Evolutionary conservation across 2,888 invertebrate species (phyloP), one percentile per base, ranked within the genome.

Genomic region (Kryphioiulus occultus): DNA sequence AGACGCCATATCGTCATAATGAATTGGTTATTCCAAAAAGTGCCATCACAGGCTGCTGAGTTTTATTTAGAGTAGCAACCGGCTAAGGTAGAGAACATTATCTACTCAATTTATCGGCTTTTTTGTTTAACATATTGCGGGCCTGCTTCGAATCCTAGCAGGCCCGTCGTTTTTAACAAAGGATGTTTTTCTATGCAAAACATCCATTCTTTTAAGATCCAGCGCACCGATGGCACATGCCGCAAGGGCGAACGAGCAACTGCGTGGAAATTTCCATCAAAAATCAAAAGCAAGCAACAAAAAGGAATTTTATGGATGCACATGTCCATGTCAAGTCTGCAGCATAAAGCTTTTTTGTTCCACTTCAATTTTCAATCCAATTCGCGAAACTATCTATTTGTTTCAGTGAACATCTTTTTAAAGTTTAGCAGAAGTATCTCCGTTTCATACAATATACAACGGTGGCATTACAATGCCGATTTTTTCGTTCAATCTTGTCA

Each of bases 321-420:
- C 30, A 44, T 78, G 78, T 78, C 78, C 30, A 44, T 78, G 78
- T 78, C 78, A 78, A 78, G 30, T 78, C 78, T 12, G 30, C 30
- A 17, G 30, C 30, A 78, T 30, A 30, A 32, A 17, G 78, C 30
- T 19, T 78, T 68, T 78, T 78, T 78, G 30, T 32, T 78, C 78
- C 78, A 30, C 78, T 78, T 78, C 78, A 78, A 26, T 78, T 53
- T 78, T 30, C 78, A 78, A 78, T 78, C 78, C 78, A 78, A 78
- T 78, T 78, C 78, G 10, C 15, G 30, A 78, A 78, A 30, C 78
- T 30, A 78, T 78, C 78, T 30, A 78, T 78, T 78, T 78, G 78
- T 78, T 78, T 78, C 78, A 78, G 78, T 78, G 78, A 78, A 32
- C 78, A 32, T 78, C 30, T 78, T 32, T 78, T 78, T 78, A 68